Conservation (phyloP, 2,113 vertebrate genomes). For the Drymodes brunneopygia region DNA sequence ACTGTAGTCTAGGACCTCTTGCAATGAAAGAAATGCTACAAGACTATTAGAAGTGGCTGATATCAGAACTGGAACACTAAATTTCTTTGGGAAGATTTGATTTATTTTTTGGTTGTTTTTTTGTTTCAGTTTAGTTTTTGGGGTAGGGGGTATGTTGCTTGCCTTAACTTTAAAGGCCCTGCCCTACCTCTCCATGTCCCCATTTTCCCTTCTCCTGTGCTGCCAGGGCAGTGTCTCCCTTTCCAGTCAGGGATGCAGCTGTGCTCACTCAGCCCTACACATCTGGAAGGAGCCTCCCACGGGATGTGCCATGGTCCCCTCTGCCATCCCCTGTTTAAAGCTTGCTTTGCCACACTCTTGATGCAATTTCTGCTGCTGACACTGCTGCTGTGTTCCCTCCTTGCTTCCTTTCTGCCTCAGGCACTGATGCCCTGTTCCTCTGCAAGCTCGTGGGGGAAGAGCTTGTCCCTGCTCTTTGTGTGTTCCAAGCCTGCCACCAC, state of each 20-base stretch:
- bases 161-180: not conserved
- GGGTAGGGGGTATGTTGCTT: not conserved
- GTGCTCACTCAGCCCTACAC: not conserved
- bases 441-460: rapidly evolving
- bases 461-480: not conserved
- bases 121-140: not conserved
- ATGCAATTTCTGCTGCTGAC: not conserved
- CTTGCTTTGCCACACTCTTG: not conserved
- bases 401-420: not conserved
- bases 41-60: not conserved
- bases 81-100: not conserved
- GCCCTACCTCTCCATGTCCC: too few species aligned
- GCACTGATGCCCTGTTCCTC: not conserved
- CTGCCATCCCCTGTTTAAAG: not conserved
- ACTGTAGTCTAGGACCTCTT: not conserved
- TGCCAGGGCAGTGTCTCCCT: not conserved
- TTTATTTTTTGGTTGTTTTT: not conserved
- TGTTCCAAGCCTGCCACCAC: not conserved
- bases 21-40: not conserved
- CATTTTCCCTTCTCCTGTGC: not conserved
- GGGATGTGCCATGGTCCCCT: not conserved
- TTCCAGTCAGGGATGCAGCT: not conserved
- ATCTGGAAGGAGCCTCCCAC: not conserved
- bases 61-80: not conserved
- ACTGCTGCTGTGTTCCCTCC: not conserved